Evolutionary conservation across 2,797 vertebrate genomes (phyloP), one percentile per base, ranked within the genome.

Genomic region (Bradypodion ventrale): DNA sequence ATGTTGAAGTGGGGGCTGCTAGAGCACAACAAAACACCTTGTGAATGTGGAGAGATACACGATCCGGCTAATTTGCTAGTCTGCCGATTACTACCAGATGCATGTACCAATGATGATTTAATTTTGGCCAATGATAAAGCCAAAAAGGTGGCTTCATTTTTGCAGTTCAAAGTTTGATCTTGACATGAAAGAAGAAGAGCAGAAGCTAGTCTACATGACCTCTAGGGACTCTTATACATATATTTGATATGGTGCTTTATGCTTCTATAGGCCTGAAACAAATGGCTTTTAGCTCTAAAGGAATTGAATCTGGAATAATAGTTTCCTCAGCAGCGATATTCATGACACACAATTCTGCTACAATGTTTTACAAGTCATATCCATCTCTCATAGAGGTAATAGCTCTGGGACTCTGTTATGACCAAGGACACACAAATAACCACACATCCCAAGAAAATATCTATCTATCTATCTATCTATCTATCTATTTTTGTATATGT

Each of bases 301-400:
- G 68, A 89, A 87, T 56, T 86, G 86, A 85, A 82, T 90, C 84
- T 87, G 83, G 86, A 90, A 81, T 87, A 89, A 91, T 88, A 88
- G 76, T 63, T 85, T 27, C 37, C 81, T 49, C 63, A 73, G 59
- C 52, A 80, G 83, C 87, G 16, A 78, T 89, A 87, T 86, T 89
- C 78, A 74, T 76, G 85, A 87, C 44, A 1, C 88, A 32, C 89
- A 89, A 76, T 23, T 65, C 65, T 87, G 65, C 60, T 56, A 82
- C 46, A 74, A 29, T 82, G 60, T 86, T 91, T 87, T 90, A 87
- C 73, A 85, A 91, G 88, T 80, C 90, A 66, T 82, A 91, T 37
- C 87, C 83, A 4, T 69, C 81, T 92, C 83, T 83, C 75, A 76
- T 25, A 84, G 88, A 92, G 49, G 75, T 75, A 87, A 75, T 86